Base-by-base conservation (phyloP, 2,113 vertebrate genomes). In the Syngnathus typhle region DNA sequence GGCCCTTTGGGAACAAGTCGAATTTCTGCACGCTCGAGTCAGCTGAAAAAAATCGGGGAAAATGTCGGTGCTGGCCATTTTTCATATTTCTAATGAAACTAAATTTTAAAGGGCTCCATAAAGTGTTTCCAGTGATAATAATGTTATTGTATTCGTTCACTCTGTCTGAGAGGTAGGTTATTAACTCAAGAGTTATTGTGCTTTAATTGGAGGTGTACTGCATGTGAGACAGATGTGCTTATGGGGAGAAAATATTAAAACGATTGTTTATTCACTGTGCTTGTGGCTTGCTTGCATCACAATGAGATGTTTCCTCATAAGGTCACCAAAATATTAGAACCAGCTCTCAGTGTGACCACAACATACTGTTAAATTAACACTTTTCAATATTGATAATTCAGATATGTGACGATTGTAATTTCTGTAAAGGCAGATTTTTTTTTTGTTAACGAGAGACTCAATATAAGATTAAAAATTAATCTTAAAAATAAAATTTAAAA, bases 11-110 rank as follows among this genome's bases (percentile, higher is more conserved):
- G 69, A 98, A 99, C 59, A 98, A 76, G 61, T 99, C 96, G 75
- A 95, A 99, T 87, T 99, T 99, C 88, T 98, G 96, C 78, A 98
- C 81, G 81, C 94, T 96, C 23, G 93, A 89, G 65, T 98, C 96
- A 98, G 88, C 52, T 4, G 64, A 77, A 12, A 75, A 0, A 77
- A 8, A 23, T 15, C 5, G 4, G 12, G 44, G 44, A 5, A 46
- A 46, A 46, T 46, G 13, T 46, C 44, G 2, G 44, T 47, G 5
- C 13, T 18, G 1, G 16, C 15, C 16, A 16, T 47, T 15, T 47
- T 18, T 43, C 3, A 32, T 3, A 32, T 32, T 32, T 32, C 27
- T 32, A 32, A 32, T 32, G 27, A 32, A 32, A 32, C 3, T 3
- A 32, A 32, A 32, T 32, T 32, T 32, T 32, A 32, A 32, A 3